Conservation (phyloP, 2,888 invertebrate genomes). For the Molorchus minor region DNA sequence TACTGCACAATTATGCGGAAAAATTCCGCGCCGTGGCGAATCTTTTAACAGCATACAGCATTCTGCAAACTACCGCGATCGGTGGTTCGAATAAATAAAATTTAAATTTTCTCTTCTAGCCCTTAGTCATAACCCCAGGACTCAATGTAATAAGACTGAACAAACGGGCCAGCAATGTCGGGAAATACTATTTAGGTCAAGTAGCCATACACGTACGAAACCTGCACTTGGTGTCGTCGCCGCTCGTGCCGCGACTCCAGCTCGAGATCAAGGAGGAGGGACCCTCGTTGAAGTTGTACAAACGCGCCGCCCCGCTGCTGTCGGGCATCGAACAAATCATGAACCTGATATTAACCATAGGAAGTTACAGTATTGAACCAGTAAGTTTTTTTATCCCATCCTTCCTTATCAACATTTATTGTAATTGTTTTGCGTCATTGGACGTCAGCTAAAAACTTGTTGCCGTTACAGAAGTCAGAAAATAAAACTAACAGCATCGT, state of each 20-base stretch:
- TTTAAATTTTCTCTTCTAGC: constrained; percentile 48
- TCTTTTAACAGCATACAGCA: no score
- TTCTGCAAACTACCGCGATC: no score
- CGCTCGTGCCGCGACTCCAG: constrained; percentile 66
- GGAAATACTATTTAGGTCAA: constrained; percentile 77
- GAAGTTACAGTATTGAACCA: constrained; percentile 77
- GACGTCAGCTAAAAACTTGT: background rate
- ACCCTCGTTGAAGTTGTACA: constrained; percentile 64
- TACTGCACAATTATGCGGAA: no score
- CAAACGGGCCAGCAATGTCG: constrained; percentile 71
- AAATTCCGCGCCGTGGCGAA: no score
- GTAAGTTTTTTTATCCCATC: constrained; percentile 61
- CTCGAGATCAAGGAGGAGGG: constrained; percentile 62
- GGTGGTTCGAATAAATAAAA: no score
- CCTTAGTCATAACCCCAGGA: constrained; percentile 67
- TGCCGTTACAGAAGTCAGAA: constrained; percentile 43
- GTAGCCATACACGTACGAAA: constrained; percentile 73
- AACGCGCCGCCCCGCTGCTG: constrained; percentile 74
- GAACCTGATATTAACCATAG: constrained; percentile 78
- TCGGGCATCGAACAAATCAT: constrained; percentile 84
- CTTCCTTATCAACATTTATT: background rate
- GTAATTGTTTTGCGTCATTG: background rate
- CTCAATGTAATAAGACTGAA: constrained; percentile 71
- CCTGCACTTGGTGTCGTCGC: constrained; percentile 77
- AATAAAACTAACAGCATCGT: constrained; percentile 72